Evolutionary conservation across 1,140 invertebrate species (phyloP).

Genomic region (Subanguina moxae): DNA sequence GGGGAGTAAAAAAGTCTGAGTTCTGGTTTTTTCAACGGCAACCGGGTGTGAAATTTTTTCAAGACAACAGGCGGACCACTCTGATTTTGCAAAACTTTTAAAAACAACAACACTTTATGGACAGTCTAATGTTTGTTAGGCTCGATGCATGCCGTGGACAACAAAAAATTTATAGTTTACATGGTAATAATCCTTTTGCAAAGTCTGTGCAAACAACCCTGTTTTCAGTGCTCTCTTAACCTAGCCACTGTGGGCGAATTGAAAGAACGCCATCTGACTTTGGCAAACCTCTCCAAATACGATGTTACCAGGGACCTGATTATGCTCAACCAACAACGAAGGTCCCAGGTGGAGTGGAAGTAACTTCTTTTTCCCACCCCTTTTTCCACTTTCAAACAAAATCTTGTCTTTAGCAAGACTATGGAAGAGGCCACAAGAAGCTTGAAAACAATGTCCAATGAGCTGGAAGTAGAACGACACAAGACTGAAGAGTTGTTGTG

Average conservation of each 20-base stretch:
- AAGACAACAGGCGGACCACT: too few species aligned
- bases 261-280: constrained; percentile 40
- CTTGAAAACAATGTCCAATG: constrained; percentile 60
- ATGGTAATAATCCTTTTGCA: constrained; percentile 35
- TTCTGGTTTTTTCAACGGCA: too few species aligned
- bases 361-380: constrained; percentile 33
- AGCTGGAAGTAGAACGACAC: constrained; percentile 61
- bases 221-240: constrained; percentile 58
- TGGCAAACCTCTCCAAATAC: constrained; percentile 54
- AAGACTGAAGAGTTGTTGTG: constrained; percentile 60
- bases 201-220: too few species aligned
- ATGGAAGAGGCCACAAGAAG: constrained; percentile 62
- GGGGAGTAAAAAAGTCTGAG: too few species aligned
- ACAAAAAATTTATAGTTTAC: constrained; percentile 60
- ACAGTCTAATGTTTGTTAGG: constrained; percentile 48
- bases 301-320: constrained; percentile 62
- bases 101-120: too few species aligned
- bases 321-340: constrained; percentile 58
- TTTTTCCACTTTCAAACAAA: not conserved
- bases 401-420: constrained; percentile 54
- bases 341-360: constrained; percentile 61
- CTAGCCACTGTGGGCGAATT: constrained; percentile 56
- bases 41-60: too few species aligned
- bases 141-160: constrained; percentile 61
- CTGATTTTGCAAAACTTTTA: too few species aligned